Percentiles rank a stretch among this genome's conserved stretches.
These are phyloP conservation scores for Byasa hedistus DNA, from an alignment of 2,888 invertebrate genomes.

Conservation along the genomic window DNA sequence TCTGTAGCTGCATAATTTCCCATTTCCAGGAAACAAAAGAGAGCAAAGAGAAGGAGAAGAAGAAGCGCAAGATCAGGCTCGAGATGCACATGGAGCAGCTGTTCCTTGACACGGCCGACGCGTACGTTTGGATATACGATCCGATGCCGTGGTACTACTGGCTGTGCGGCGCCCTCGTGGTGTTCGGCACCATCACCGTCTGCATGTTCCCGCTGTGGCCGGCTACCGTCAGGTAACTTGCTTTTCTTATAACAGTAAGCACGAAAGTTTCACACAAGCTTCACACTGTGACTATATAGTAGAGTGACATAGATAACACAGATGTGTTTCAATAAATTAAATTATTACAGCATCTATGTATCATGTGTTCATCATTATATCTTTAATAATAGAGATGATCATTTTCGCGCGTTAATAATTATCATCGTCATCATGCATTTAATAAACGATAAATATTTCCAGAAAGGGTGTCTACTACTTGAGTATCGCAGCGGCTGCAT, in stretches of 20 bases:
- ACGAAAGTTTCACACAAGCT: no score
- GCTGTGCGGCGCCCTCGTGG: constrained; percentile 93
- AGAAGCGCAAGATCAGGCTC: constrained; percentile 94
- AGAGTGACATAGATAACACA: no score
- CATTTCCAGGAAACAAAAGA: constrained; percentile 58
- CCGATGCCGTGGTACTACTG: constrained; percentile 97
- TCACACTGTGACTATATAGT: no score
- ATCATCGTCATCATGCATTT: no score
- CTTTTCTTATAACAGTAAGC: no score
- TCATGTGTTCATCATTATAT: no score
- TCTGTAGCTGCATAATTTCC: background rate
- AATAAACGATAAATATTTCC: constrained; percentile 30
- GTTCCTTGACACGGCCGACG: constrained; percentile 96
- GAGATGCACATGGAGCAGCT: constrained; percentile 98
- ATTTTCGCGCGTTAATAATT: no score
- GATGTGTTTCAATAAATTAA: no score
- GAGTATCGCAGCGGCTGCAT: constrained; percentile 95
- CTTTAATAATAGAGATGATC: no score
- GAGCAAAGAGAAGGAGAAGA: constrained; percentile 73
- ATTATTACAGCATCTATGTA: no score
- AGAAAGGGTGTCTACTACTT: constrained; percentile 97
- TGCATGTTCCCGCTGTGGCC: constrained; percentile 99
- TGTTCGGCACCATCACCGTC: constrained; percentile 95
- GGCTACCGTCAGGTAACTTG: constrained; percentile 87
- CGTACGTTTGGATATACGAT: constrained; percentile 98